Conservation (phyloP, 2,888 invertebrate species). For the Tipula helvola region DNA sequence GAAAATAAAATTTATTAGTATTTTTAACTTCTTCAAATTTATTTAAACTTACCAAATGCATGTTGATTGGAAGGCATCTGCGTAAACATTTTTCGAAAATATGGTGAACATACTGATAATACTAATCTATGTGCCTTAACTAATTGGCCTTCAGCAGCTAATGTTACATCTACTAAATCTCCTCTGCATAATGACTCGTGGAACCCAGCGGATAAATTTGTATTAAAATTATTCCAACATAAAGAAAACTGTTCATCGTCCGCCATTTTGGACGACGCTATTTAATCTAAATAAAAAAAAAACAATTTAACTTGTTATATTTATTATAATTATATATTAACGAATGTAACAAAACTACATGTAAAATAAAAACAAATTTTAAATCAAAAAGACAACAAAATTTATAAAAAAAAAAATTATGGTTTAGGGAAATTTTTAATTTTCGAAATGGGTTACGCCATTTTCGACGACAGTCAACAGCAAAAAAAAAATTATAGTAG, state of each 20-base stretch:
- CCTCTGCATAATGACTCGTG: slow-evolving; percentile 57
- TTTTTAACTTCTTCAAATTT: not conserved
- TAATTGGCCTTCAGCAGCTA: slow-evolving; percentile 57
- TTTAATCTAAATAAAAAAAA: not conserved
- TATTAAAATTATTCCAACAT: slow-evolving; percentile 66
- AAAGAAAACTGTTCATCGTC: slow-evolving; percentile 61
- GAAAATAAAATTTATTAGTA: slow-evolving; percentile 23
- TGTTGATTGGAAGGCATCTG: slow-evolving; percentile 54
- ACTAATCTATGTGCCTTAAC: slow-evolving; percentile 60
- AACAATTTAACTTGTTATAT: too few relatives aligned
- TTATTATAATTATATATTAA: too few relatives aligned
- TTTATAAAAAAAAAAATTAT: too few relatives aligned
- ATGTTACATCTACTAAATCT: slow-evolving; percentile 55
- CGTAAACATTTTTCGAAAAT: slow-evolving; percentile 58
- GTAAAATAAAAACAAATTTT: too few relatives aligned
- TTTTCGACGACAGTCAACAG: too few relatives aligned
- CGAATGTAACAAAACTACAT: too few relatives aligned
- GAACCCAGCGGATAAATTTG: slow-evolving; percentile 57
- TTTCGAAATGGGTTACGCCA: too few relatives aligned
- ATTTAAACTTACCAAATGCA: slow-evolving; percentile 44
- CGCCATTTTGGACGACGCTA: slow-evolving; percentile 43
- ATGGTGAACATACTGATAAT: slow-evolving; percentile 59
- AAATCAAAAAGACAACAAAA: too few relatives aligned
- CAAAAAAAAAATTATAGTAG: too few relatives aligned
- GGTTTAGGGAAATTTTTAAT: too few relatives aligned